Evolutionary conservation across 2,888 invertebrate genomes (phyloP), one percentile per base, ranked within the genome.

Genomic region (Drosophila mimetica): DNA sequence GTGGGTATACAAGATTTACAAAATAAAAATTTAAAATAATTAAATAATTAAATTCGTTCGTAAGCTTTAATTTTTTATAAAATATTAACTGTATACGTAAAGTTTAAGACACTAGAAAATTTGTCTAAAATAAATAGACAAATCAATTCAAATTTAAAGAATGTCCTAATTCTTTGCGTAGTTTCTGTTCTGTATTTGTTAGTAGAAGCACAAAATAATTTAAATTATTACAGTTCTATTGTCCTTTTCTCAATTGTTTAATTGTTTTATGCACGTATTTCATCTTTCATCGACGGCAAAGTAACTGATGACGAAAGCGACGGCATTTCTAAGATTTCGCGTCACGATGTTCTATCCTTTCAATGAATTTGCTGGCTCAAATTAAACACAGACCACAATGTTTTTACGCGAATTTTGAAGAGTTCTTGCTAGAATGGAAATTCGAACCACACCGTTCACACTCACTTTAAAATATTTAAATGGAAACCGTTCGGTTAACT

Each of bases 301-400:
- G 16, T 55, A 55, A 18, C 42, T 60, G 32, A 63, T 63, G 57
- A 67, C 63, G 64, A 59, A 58, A 65, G 77, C 80, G 76, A 80
- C 72, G 74, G 88, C 87, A 88, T 84, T 85, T 81, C 48, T 86
- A 88, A 16, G 85, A 75, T 74, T 85, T 85, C 84, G 47, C 81
- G 75, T 34, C 65, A 65, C 54, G 41, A 59, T 60, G 18, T 32
- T 36, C 3, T 58, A 34, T 47, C 22, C 53, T 37, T 16, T 11
- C 3, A 3, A 1, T 0, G 11, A 7, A 16, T 25, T 48, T 32
- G 0, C 25, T 25, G n/a, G 8, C 20, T 22, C 4, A 4, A n/a
- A 4, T 34, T 51, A 18, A 28, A 20, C 42, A 20, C 28, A 13
- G 1, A 11, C 36, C 42, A 20, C 16, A 13, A 13, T 6, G 16